A percentile compares a stretch with the other conserved stretches of the same genome.
Conservation (phyloP, 1,140 invertebrate genomes). For the Laodelphax striatellus region DNA sequence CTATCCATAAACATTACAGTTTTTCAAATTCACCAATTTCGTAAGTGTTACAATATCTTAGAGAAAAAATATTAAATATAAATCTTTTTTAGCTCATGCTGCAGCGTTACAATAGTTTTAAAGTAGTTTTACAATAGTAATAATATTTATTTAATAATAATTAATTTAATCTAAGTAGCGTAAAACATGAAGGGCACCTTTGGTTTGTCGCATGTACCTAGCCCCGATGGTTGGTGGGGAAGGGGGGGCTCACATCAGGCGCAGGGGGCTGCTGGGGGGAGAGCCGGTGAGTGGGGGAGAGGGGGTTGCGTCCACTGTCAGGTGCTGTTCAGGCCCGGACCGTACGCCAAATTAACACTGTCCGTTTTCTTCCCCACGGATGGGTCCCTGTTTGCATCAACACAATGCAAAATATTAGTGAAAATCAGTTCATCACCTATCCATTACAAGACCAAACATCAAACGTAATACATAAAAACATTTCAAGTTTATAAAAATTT, state of each 20-base stretch:
- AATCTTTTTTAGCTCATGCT: slow-evolving; percentile 15
- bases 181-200: slow-evolving; percentile 21
- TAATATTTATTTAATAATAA: slow-evolving; percentile 9
- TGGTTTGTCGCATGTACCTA: slow-evolving; percentile 16
- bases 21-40: slow-evolving; percentile 9
- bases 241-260: background rate
- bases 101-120: background rate
- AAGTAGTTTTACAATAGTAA: too few species aligned
- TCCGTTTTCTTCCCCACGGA: slow-evolving; percentile 54
- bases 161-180: slow-evolving; percentile 13
- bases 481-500: too few species aligned
- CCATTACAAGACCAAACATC: background rate
- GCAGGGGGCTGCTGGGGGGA: background rate
- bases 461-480: too few species aligned
- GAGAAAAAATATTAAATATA: slow-evolving; percentile 11
- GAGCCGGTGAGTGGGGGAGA: background rate
- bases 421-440: slow-evolving; percentile 6
- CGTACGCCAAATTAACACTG: slow-evolving; percentile 42
- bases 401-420: slow-evolving; percentile 13
- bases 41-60: slow-evolving; percentile 16
- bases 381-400: slow-evolving; percentile 40
- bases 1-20: background rate
- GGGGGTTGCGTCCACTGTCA: slow-evolving; percentile 10
- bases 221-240: background rate
- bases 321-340: slow-evolving; percentile 19